Conservation (phyloP, 2,888 invertebrate genomes). For the Nephrotoma flavescens region DNA sequence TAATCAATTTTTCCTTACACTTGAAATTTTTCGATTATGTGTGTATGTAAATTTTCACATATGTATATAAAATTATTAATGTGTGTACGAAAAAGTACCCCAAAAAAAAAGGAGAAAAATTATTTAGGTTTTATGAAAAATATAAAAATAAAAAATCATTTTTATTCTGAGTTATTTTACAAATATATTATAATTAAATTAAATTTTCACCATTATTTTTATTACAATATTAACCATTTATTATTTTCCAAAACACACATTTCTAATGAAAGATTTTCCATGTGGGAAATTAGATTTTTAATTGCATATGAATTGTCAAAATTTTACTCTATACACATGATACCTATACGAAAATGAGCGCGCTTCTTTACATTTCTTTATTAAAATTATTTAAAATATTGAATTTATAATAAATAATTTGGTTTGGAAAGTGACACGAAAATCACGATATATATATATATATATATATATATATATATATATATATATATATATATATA, state of each 20-base stretch:
- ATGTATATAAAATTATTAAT: neutral
- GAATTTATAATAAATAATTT: no score
- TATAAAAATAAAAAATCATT: no score
- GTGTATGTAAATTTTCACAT: neutral
- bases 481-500: no score
- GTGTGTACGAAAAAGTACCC: neutral
- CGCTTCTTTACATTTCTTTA: neutral
- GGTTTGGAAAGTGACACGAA: no score
- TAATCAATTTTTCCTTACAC: neutral
- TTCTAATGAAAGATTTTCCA: neutral
- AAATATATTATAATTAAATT: neutral
- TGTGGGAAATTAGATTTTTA: neutral
- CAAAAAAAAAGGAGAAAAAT: neutral
- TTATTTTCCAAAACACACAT: neutral
- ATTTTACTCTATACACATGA: neutral
- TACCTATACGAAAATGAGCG: neutral
- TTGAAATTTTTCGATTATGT: neutral
- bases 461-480: no score
- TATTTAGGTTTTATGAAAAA: neutral
- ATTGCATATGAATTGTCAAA: neutral
- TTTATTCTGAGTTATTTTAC: no score
- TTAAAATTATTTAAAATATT: no score
- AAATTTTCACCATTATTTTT: neutral
- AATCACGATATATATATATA: no score
- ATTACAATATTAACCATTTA: no score